Base-by-base conservation (phyloP, 2,888 invertebrate genomes). In the Cryptophagus acutangulus region DNA sequence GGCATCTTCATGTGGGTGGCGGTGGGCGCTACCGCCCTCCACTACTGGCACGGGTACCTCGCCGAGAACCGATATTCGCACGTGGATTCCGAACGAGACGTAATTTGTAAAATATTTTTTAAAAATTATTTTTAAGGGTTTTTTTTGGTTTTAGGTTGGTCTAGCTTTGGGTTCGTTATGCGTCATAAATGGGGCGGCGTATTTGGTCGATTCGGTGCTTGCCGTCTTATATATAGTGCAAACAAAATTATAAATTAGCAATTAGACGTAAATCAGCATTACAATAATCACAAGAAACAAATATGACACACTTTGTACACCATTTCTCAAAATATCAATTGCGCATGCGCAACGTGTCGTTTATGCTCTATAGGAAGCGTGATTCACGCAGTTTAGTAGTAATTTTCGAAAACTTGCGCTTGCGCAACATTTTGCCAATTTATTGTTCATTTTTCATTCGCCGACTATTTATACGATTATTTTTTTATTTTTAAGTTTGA, bases 41-140 rank as follows among this genome's bases (percentile, higher is more conserved):
- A 90, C 70, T 91, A 90, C 71, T 91, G 90, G 89, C 82, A 84
- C 43, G 89, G 90, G 1, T 91, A 88, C 71, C 81, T 84, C 67
- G 77, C 81, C 12, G 87, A 88, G 61, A 82, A 89, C 59, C 84
- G 85, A 63, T 85, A 78, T 65, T 72, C 80, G 44, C 77, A 81
- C 54, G 81, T 84, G 1, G 79, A 82, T 36, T 78, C 82, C 1
- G 88, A 88, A 66, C 77, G 82, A 73, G 82, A 86, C 74, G 69
- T 69, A 55, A 54, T 46, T 10, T 20, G 6, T 34, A 25, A 31
- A 12, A 38, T 20, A 14, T 17, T 30, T 20, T 20, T 6, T n/a
- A 8, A 3, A 26, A 26, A 26, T 8, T 12, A 26, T n/a, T 26
- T 3, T 26, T 26, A 26, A 3, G n/a, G n/a, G n/a, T n/a, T 41